Conservation (phyloP, 2,888 invertebrate species). For the Polyommatus iphigenia region DNA sequence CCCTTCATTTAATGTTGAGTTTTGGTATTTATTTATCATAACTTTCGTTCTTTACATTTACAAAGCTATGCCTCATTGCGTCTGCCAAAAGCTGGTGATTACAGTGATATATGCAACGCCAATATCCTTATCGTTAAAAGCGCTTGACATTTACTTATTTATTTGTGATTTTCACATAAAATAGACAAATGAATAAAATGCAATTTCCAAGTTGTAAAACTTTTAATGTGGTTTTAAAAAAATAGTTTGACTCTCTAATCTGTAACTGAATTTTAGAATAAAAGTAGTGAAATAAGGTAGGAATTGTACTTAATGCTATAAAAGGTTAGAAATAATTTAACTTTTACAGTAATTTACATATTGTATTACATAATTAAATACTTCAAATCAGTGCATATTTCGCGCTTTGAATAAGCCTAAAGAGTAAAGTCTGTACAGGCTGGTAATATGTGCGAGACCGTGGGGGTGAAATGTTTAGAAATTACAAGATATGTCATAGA, state of each 20-base stretch:
- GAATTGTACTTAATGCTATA: no score
- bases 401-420: no score
- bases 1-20: background rate
- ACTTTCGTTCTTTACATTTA: background rate
- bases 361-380: no score
- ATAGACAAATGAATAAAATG: background rate
- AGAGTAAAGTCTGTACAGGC: no score
- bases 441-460: background rate
- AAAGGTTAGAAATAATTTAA: no score
- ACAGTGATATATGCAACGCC: background rate
- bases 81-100: slow-evolving; percentile 8
- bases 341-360: no score
- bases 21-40: background rate
- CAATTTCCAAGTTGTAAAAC: no score
- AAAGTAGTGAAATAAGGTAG: no score
- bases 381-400: no score
- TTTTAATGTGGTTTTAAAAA: no score
- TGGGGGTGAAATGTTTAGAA: background rate
- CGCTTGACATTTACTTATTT: background rate
- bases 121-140: background rate
- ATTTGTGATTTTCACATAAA: background rate
- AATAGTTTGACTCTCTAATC: no score
- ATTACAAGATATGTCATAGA: background rate
- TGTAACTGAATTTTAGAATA: no score
- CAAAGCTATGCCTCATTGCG: background rate